Base-by-base conservation (phyloP, 1,140 invertebrate genomes). In the Goniozus legneri region DNA sequence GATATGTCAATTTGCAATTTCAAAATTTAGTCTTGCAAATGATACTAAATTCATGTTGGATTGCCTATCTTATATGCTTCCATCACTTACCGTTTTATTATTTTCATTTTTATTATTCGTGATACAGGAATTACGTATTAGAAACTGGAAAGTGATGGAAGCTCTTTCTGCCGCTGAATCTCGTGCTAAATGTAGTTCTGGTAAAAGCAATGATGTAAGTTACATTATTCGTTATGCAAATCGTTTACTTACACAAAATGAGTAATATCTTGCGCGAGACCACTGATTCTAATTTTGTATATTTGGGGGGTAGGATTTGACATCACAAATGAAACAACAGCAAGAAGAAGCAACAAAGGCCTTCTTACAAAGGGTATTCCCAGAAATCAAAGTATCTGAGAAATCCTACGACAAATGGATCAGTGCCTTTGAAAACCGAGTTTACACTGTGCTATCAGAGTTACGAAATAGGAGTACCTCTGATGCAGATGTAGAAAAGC, bases 71-170 rank as follows among this genome's bases (percentile, higher is more conserved):
- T 18, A 38, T 14, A 14, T 56, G 56, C 55, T 67, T 69, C 53
- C 60, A 68, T 69, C 58, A 66, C 60, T 70, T 65, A 67, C 32
- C 54, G 45, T 56, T 54, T n/a, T 12, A 47, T 46, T 30, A 51
- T 12, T 43, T 35, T n/a, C 57, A 20, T 31, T 44, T 52, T 40
- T 19, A 40, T 34, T 54, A 42, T 55, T 22, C 39, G 49, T 66
- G 52, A 60, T 62, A 60, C 76, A 89, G 87, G 88, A 89, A 65
- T 83, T 91, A 72, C 82, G 87, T 77, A 82, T 79, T 79, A 89
- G 87, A 81, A 90, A 90, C 78, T 90, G 86, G 86, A 89, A 89
- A 83, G 84, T 87, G 76, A 86, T 89, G 85, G 87, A 89, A 78
- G 87, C 87, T 72, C 83, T 89, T 79, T 82, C 86, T 76, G 81